Conservation (phyloP, 2,113 vertebrate species). For the Campylomormyrus numenius region DNA sequence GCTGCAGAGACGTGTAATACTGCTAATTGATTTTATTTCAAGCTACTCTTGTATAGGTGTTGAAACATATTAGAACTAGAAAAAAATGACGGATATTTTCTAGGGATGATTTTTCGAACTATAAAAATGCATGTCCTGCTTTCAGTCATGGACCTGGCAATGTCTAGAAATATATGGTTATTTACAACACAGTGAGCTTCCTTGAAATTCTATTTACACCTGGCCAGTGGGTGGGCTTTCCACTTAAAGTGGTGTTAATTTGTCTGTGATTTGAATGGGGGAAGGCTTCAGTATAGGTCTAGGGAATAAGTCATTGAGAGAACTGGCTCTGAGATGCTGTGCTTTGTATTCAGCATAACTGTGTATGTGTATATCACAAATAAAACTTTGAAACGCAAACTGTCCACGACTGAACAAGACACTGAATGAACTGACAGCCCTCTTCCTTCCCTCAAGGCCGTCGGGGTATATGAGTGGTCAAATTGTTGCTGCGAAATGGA, state of each 20-base stretch:
- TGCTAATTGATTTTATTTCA: slow-evolving; percentile 48
- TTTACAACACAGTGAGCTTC: slow-evolving; percentile 36
- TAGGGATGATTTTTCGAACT: slow-evolving; percentile 11
- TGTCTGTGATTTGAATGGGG: slow-evolving; percentile 37
- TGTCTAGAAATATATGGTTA: slow-evolving; percentile 30
- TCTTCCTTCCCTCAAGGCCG: not conserved
- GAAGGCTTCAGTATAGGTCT: slow-evolving; percentile 13
- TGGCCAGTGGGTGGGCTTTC: slow-evolving; percentile 39
- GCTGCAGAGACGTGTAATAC: slow-evolving; percentile 38
- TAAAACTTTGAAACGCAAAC: not conserved
- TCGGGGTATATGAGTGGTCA: not conserved
- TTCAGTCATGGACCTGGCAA: slow-evolving; percentile 21
- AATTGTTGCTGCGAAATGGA: not conserved
- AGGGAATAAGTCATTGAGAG: slow-evolving; percentile 29
- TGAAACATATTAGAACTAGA: slow-evolving; percentile 40
- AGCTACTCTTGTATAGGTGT: slow-evolving; percentile 33
- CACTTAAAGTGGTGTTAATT: slow-evolving; percentile 44
- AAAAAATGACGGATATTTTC: slow-evolving; percentile 29
- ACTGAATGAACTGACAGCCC: not conserved
- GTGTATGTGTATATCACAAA: too few relatives aligned
- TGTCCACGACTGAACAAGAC: not conserved
- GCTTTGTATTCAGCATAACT: too few relatives aligned
- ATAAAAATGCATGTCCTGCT: slow-evolving; percentile 16
- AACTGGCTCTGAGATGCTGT: slow-evolving; percentile 35
- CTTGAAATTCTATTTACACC: slow-evolving; percentile 46